These are phyloP conservation scores for Ceyx cyanopectus DNA, from an alignment of 2,113 vertebrate species.

Conservation along the genomic window DNA sequence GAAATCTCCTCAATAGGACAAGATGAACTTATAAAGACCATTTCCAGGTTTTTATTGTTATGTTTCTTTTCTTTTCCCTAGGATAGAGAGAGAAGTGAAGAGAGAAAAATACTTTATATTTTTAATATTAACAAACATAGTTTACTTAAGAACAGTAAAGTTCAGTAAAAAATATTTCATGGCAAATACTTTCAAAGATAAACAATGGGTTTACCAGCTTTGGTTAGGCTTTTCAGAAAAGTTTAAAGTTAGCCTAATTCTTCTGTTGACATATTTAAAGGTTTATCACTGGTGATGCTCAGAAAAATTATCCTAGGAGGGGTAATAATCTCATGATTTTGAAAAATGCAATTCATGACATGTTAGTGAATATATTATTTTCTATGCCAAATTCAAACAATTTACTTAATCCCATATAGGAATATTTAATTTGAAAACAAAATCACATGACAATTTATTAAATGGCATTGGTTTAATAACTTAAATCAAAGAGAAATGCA, in stretches of 20 bases:
- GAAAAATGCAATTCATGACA: not conserved
- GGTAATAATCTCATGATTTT: not conserved
- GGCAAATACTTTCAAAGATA: not conserved
- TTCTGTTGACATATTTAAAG: not conserved
- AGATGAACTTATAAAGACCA: not conserved
- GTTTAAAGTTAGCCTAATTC: not conserved
- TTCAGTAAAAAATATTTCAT: not conserved
- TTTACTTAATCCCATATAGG: not conserved
- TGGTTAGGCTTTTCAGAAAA: not conserved
- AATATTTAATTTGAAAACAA: not conserved
- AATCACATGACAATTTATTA: not conserved
- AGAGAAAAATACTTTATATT: accelerated
- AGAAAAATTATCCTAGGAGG: not conserved
- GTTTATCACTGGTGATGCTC: not conserved
- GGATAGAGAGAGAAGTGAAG: not conserved
- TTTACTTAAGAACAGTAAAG: not conserved
- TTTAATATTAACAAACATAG: not conserved
- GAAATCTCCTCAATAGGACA: not conserved
- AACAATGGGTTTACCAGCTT: not conserved
- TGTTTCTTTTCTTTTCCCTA: not conserved
- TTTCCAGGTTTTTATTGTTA: not conserved
- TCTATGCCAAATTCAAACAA: not conserved
- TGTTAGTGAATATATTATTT: not conserved
- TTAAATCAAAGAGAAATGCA: not conserved
- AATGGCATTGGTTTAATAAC: not conserved